Evolutionary conservation across 2,888 invertebrate species (phyloP), one percentile per base, ranked within the genome.

Genomic region (Tachina grossa): DNA sequence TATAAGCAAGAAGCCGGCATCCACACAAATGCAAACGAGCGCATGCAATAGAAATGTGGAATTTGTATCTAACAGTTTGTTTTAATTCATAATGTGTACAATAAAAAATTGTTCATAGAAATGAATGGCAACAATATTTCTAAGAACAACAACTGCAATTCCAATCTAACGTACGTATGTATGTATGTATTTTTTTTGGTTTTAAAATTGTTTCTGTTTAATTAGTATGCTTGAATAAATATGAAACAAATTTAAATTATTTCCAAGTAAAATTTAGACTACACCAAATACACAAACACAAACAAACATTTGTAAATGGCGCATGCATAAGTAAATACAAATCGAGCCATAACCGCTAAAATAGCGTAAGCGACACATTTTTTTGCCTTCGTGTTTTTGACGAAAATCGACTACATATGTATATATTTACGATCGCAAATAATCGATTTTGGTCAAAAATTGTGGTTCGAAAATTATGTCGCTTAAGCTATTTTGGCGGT

Each of bases 1-100:
- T 22, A 16, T 59, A 68, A 81, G 51, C 53, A 61, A 83, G 76
- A 77, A 51, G 79, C 85, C 85, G 85, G 79, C 6, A 76, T 43
- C 61, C 31, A 72, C 57, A 55, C 49, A 59, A 71, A 19, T 22
- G 53, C 31, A 51, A 78, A 47, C 16, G 47, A 3, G 22, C 45
- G 1, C 39, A 72, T 1, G 19, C 14, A 47, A n/a, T 31, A 47
- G 10, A 47, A n/a, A 16, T 45, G 14, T 72, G 74, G 68, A 72
- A 16, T 74, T 13, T 66, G 14, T 49, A 41, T 57, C 49, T 61
- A 41, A 19, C 11, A 59, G 31, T 19, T 41, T 61, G 43, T 9
- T 61, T 43, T 45, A 55, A 45, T 31, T 55, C 19, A 19, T 47
- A 43, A 55, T 31, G 31, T 31, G 31, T 6, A 31, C 31, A 31